These are phyloP conservation scores for Pelosia muscerda DNA, from an alignment of 2,888 invertebrate species.

Conservation along the genomic window DNA sequence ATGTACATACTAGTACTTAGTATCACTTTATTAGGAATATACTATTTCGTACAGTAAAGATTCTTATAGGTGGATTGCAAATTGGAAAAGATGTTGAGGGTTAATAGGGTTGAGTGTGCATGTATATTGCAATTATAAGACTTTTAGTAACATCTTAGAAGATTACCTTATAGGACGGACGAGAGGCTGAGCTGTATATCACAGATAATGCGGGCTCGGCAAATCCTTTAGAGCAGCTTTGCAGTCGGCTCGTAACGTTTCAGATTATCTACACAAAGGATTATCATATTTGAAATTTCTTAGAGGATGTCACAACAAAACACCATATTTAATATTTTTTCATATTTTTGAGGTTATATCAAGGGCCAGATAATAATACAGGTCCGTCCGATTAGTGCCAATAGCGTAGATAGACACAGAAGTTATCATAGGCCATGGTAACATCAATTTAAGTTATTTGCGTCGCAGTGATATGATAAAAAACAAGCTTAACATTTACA, in stretches of 20 bases:
- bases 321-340: slow-evolving; percentile 24
- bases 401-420: slow-evolving; percentile 31
- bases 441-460: slow-evolving; percentile 52
- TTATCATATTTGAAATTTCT: slow-evolving; percentile 32
- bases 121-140: neutral
- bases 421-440: slow-evolving; percentile 37
- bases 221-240: slow-evolving; percentile 84
- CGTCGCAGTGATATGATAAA: slow-evolving; percentile 65
- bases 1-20: neutral
- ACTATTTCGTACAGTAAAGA: neutral
- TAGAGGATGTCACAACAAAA: slow-evolving; percentile 33
- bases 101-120: neutral
- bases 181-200: slow-evolving; percentile 88
- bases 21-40: neutral
- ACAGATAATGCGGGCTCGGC: slow-evolving; percentile 87
- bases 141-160: neutral
- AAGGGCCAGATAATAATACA: slow-evolving; percentile 52
- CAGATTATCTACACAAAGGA: slow-evolving; percentile 70
- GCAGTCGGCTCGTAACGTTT: slow-evolving; percentile 83
- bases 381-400: slow-evolving; percentile 31
- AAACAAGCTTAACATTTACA: slow-evolving; percentile 53
- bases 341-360: slow-evolving; percentile 76
- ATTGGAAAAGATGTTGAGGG: neutral
- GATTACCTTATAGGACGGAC: slow-evolving; percentile 86
- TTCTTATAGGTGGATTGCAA: neutral